phyloP scores from a whole-genome alignment of 2,797 vertebrate species.

The Ptychadena robeensis region DNA sequence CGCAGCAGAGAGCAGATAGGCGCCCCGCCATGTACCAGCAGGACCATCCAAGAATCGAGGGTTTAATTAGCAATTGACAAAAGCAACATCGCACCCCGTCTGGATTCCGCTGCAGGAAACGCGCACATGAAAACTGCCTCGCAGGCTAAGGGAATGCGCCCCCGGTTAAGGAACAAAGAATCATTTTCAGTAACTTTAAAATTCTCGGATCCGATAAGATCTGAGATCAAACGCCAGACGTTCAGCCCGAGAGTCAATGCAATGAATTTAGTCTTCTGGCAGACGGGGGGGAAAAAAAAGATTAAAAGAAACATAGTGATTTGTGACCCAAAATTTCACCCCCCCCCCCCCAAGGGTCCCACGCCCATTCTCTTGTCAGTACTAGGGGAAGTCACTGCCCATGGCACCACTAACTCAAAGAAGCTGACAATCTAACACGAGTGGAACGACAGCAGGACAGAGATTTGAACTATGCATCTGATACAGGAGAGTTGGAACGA shows the following conservation, averaged over 20 bases:
- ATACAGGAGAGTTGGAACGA: too few relatives aligned
- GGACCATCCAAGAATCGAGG: neutral
- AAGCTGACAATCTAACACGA: neutral
- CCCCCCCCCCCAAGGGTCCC: neutral
- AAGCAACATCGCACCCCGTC: conserved; percentile 51
- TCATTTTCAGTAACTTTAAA: conserved; percentile 57
- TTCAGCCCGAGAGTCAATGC: conserved; percentile 58
- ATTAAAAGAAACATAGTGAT: conserved; percentile 52
- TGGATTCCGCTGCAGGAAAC: conserved; percentile 32
- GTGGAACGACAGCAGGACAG: too few relatives aligned
- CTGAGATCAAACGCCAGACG: conserved; percentile 59
- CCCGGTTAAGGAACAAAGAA: conserved; percentile 56
- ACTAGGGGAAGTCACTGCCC: neutral
- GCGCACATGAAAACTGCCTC: conserved; percentile 39
- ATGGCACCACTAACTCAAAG: neutral
- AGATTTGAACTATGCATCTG: too few relatives aligned
- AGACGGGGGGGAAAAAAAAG: conserved; percentile 27
- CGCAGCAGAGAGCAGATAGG: neutral
- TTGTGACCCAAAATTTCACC: conserved; percentile 59
- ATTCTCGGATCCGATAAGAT: conserved; percentile 53
- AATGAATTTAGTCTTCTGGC: conserved; percentile 58
- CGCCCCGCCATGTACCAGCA: neutral
- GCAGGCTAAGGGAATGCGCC: conserved; percentile 47
- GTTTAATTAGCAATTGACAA: conserved; percentile 45
- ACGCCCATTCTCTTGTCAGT: too few relatives aligned